Percentiles rank a stretch among this genome's conserved stretches.
Evolutionary conservation across 1,140 invertebrate genomes (phyloP).

Genomic region (Drosophila tropicalis): DNA sequence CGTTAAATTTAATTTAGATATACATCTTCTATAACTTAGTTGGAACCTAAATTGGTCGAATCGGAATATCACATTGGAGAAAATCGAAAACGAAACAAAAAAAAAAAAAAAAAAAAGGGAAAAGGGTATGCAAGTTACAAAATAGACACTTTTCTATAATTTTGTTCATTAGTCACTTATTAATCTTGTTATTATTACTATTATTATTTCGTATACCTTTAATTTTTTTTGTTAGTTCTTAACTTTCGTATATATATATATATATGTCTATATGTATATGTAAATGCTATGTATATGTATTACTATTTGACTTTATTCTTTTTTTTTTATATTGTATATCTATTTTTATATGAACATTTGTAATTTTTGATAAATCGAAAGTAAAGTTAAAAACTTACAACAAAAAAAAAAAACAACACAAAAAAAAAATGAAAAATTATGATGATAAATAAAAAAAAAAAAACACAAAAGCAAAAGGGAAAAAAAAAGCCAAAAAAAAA

Average conservation of each 20-base stretch:
- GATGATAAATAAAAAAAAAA: not conserved
- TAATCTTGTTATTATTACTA: not conserved
- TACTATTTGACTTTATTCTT: slow-evolving; percentile 67
- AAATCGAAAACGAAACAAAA: too few species aligned
- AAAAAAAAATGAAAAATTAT: slow-evolving; percentile 31
- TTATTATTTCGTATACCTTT: not conserved
- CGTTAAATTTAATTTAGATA: not conserved
- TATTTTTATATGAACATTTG: slow-evolving; percentile 79
- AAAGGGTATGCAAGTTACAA: slow-evolving; percentile 9
- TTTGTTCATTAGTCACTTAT: not conserved
- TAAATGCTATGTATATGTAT: slow-evolving; percentile 50
- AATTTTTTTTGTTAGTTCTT: not conserved
- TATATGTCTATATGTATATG: too few species aligned
- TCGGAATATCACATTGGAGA: not conserved
- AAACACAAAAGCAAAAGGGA: not conserved
- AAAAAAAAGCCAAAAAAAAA: not conserved
- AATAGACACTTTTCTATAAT: slow-evolving; percentile 5
- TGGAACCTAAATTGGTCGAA: not conserved
- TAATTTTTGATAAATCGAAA: slow-evolving; percentile 71
- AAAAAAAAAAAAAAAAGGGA: not conserved
- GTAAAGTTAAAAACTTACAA: slow-evolving; percentile 33
- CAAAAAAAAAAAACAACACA: slow-evolving; percentile 20
- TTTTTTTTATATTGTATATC: slow-evolving; percentile 69
- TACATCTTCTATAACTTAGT: not conserved
- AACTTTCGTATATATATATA: slow-evolving; percentile 44